These are phyloP conservation scores for Zootoca vivipara DNA, from an alignment of 2,113 vertebrate genomes.

Conservation along the genomic window DNA sequence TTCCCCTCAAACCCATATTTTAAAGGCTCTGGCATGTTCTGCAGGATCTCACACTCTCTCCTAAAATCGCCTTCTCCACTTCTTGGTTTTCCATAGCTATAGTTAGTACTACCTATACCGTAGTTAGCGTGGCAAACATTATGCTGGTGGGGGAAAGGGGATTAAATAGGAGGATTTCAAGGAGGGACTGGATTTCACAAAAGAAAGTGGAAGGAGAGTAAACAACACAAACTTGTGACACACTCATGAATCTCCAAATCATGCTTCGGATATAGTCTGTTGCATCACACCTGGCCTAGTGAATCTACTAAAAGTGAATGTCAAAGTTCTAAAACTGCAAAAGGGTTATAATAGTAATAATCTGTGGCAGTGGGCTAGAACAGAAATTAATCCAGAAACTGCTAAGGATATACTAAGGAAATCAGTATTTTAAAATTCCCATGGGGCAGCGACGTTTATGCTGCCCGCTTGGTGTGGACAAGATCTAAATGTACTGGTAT, in stretches of 20 bases:
- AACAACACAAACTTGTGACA: too few species aligned
- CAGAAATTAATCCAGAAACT: not conserved
- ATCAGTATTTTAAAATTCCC: not conserved
- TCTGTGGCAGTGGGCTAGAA: not conserved
- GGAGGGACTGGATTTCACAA: not conserved
- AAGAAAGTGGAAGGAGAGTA: not conserved
- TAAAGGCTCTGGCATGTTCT: not conserved
- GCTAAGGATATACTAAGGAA: not conserved
- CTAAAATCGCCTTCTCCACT: not conserved
- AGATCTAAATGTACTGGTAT: accelerated
- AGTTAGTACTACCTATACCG: not conserved
- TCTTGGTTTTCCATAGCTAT: not conserved
- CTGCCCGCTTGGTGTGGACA: not conserved
- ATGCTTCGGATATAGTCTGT: not conserved
- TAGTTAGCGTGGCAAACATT: too few species aligned
- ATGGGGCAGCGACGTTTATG: not conserved
- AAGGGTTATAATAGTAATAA: not conserved
- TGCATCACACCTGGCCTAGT: not conserved
- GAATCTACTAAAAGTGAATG: not conserved
- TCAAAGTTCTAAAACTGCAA: not conserved
- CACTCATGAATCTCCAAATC: not conserved
- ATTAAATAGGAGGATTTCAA: too few species aligned
- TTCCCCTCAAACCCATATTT: not conserved
- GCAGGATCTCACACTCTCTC: not conserved
- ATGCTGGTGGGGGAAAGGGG: too few species aligned